These are phyloP conservation scores for Amblyjoppa fuscipennis DNA, from an alignment of 2,888 invertebrate genomes.

Conservation along the genomic window DNA sequence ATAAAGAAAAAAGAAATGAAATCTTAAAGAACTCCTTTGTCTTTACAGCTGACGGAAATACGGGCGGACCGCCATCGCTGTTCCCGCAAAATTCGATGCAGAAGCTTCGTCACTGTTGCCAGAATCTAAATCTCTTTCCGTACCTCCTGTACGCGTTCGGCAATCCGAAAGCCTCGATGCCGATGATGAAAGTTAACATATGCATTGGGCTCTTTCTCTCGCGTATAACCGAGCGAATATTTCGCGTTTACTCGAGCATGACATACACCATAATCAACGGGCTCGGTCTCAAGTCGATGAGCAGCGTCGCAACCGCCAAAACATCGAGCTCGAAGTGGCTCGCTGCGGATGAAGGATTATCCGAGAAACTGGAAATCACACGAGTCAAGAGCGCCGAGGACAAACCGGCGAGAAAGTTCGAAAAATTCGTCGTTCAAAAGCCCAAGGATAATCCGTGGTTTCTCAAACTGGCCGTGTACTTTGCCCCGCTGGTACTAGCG, in stretches of 20 bases:
- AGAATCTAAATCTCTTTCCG: constrained; percentile 83
- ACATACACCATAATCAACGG: constrained; percentile 68
- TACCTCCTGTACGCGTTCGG: constrained; percentile 83
- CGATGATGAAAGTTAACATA: constrained; percentile 77
- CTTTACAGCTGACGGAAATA: constrained; percentile 78
- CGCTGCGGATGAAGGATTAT: constrained; percentile 18
- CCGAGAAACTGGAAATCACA: constrained; percentile 24
- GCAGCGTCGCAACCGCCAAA: constrained; percentile 15
- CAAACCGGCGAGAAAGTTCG: constrained; percentile 58
- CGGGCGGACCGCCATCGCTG: constrained; percentile 79
- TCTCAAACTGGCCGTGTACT: constrained; percentile 78
- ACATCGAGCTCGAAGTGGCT: constrained; percentile 3
- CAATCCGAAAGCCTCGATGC: constrained; percentile 80
- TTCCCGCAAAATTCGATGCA: constrained; percentile 82
- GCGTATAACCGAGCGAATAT: constrained; percentile 73
- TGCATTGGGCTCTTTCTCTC: constrained; percentile 76
- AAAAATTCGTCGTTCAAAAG: constrained; percentile 70
- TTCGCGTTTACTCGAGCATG: constrained; percentile 76
- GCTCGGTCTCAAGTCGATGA: constrained; percentile 45
- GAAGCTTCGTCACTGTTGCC: constrained; percentile 83
- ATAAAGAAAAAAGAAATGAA: not conserved
- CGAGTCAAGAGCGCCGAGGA: constrained; percentile 9
- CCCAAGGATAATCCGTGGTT: constrained; percentile 74
- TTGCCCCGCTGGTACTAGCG: constrained; percentile 77
- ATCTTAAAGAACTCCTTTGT: constrained; percentile 38